A percentile compares a stretch with the other conserved stretches of the same genome.
phyloP scores from a whole-genome alignment of 2,797 vertebrate genomes.

The Antrozous pallidus region DNA sequence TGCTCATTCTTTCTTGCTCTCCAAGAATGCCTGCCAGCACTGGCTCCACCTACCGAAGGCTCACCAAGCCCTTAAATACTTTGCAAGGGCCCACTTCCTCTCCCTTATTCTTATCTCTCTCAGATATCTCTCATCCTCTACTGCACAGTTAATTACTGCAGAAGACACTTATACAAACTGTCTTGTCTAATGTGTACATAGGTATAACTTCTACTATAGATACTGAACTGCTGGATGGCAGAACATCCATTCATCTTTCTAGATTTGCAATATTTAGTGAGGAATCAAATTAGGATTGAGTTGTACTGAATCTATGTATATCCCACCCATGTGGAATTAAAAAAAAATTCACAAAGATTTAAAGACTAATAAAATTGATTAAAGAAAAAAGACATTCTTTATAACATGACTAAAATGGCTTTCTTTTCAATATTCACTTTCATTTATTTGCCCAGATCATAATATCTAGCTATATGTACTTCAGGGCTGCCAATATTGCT shows the following conservation, averaged over 20 bases:
- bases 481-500: constrained; percentile 90
- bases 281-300: background rate
- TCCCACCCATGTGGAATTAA: background rate
- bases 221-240: background rate
- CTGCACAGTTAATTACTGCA: background rate
- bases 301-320: background rate
- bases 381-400: background rate
- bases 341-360: constrained; percentile 40
- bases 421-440: constrained; percentile 24
- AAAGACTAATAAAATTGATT: background rate
- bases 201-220: background rate
- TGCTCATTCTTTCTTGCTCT: background rate
- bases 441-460: constrained; percentile 76
- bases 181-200: background rate
- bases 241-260: background rate
- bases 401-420: background rate
- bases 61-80: background rate
- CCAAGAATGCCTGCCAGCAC: background rate
- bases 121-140: background rate
- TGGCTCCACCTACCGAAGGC: background rate
- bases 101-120: background rate
- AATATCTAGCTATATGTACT: constrained; percentile 82
- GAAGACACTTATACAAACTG: background rate
- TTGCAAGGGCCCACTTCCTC: background rate
- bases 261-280: constrained; percentile 1